Evolutionary conservation across 2,113 vertebrate species (phyloP).

Genomic region (Boulengerochromis microlepis): DNA sequence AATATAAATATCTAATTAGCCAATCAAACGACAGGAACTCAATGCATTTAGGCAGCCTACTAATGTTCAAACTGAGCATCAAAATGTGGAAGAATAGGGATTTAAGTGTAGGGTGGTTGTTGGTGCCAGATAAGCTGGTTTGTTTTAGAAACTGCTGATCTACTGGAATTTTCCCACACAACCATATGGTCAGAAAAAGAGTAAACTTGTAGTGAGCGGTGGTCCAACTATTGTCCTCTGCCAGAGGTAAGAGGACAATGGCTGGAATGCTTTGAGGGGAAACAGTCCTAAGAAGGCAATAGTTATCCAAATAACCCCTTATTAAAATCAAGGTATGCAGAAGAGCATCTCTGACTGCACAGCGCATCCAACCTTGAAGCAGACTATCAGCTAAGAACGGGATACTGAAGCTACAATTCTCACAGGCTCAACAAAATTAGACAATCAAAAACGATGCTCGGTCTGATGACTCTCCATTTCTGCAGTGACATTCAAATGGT

Average conservation of each 20-base stretch:
- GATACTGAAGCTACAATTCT: background rate
- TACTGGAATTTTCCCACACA: background rate
- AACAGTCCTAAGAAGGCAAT: background rate
- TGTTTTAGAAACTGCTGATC: background rate
- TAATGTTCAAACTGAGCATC: background rate
- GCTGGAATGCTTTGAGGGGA: background rate
- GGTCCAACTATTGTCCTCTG: background rate
- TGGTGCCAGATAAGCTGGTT: background rate
- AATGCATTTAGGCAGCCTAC: background rate
- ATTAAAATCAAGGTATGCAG: background rate
- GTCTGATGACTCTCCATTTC: background rate
- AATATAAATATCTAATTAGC: background rate
- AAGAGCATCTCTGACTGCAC: background rate
- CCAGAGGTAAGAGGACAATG: background rate
- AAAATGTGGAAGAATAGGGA: background rate
- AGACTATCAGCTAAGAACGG: background rate
- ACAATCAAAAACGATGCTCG: background rate
- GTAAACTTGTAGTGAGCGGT: background rate
- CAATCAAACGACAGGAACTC: background rate
- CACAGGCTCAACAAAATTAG: background rate
- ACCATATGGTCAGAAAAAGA: background rate
- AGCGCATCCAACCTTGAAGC: background rate
- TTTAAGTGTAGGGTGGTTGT: background rate
- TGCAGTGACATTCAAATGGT: background rate
- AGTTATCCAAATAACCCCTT: background rate